Evolutionary conservation across 2,113 vertebrate genomes (phyloP), one percentile per base, ranked within the genome.

Genomic region (Gallinago jamesoni): DNA sequence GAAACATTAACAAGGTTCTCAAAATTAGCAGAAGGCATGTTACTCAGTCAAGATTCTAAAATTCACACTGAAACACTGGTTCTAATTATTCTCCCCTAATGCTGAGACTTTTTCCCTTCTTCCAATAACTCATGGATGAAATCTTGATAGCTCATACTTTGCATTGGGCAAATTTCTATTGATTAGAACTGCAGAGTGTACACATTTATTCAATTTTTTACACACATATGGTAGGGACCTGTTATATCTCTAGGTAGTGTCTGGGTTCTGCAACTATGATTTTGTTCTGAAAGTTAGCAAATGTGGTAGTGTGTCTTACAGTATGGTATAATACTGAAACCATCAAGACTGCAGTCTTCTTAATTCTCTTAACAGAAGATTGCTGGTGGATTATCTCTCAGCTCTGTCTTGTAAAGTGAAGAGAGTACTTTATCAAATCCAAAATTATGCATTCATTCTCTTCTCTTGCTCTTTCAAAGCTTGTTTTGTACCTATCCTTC

Each of bases 31-130:
- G 33, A 80, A 77, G n/a, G 33, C 14, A 24, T 7, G 14, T 55
- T 72, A 50, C 31, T 73, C n/a, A 68, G 59, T n/a, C 8, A 52
- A 55, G 72, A 87, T 20, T 6, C 43, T 59, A 59, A 75, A 90
- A 60, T 17, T 56, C 24, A 69, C 10, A 39, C 6, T 73, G 35
- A 68, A 79, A 59, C 25, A 41, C 7, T 31, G 20, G 18, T 67
- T 94, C n/a, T 75, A 47, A 67, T 77, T 30, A 66, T 6, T 48
- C 4, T 14, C 14, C 8, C 14, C 6, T 2, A 1, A 8, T 0
- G 0, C 5, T 10, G 57, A 53, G 18, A 28, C 31, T 20, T 63
- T 27, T 41, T 62, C 43, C 30, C 23, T 53, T 25, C 66, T 45
- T 73, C 27, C 47, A 60, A 16, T 28, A 55, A 68, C 7, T n/a